Conservation (phyloP, 2,113 vertebrate genomes). For the Clinocottus analis region DNA sequence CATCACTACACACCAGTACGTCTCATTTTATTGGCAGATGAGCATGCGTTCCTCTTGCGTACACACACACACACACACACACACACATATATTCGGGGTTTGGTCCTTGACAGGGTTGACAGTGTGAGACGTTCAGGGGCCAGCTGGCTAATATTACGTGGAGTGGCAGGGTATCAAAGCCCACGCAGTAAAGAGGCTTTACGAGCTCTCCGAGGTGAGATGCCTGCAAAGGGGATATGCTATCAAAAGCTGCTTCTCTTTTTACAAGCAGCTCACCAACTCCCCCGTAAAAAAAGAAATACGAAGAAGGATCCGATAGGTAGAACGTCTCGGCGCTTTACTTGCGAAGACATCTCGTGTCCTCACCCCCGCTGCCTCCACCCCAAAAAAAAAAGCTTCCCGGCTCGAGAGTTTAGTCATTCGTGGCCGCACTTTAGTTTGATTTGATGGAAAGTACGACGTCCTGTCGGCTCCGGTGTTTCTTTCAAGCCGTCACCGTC, state of each 20-base stretch:
- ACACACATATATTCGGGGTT: conserved; percentile 5
- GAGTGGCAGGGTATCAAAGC: conserved; percentile 67
- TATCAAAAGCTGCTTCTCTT: conserved; percentile 73
- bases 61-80: neutral
- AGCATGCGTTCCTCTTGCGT: neutral
- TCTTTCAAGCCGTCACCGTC: neutral
- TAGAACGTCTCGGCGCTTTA: conserved; percentile 48
- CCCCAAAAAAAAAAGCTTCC: conserved; percentile 55
- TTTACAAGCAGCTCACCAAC: conserved; percentile 72
- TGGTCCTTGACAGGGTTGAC: conserved; percentile 34
- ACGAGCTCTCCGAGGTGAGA: conserved; percentile 76
- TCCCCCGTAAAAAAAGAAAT: conserved; percentile 70
- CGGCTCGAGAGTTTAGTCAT: conserved; percentile 47
- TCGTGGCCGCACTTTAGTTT: conserved; percentile 42
- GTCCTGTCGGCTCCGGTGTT: conserved; percentile 21
- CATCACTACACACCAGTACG: neutral
- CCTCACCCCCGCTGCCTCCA: conserved; percentile 31
- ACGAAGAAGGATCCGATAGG: conserved; percentile 71
- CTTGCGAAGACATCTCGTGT: conserved; percentile 41
- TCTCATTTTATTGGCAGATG: neutral
- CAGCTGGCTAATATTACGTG: conserved; percentile 66
- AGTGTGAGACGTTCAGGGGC: conserved; percentile 38
- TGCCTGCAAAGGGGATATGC: conserved; percentile 70
- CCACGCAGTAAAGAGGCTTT: conserved; percentile 67
- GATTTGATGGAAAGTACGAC: conserved; percentile 58